Evolutionary conservation across 92 coral and sea anemone genomes (phyloP).

Genomic region (Palythoa grandiflora): DNA sequence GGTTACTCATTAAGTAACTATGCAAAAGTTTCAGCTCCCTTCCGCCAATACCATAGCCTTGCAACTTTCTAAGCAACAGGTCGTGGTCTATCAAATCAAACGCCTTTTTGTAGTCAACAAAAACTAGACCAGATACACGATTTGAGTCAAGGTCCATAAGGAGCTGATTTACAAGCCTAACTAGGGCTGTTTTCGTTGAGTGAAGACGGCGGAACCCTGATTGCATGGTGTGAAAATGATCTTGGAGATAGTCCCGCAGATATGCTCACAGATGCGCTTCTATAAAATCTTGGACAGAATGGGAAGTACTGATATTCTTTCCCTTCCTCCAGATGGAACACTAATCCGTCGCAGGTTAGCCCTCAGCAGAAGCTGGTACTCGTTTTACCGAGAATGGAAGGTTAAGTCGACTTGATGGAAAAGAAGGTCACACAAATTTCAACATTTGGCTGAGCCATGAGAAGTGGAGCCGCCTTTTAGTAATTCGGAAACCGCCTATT

Average conservation of each 20-base stretch:
- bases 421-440: too few species aligned
- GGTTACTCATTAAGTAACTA: background rate
- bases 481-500: too few species aligned
- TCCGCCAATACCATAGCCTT: background rate
- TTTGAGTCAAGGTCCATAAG: background rate
- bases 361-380: too few species aligned
- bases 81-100: background rate
- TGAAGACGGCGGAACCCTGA: background rate
- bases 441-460: background rate
- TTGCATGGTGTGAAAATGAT: background rate
- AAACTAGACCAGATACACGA: background rate
- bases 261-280: background rate
- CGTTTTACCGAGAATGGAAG: too few species aligned
- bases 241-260: background rate
- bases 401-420: too few species aligned
- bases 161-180: background rate
- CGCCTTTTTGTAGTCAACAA: conserved; percentile 5
- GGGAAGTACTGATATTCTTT: conserved; percentile 2
- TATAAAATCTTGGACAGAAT: background rate
- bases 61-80: background rate
- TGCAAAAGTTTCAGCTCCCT: background rate
- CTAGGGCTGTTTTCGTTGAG: background rate
- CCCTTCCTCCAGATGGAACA: too few species aligned
- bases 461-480: too few species aligned
- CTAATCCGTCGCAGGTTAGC: too few species aligned